phyloP scores from a whole-genome alignment of 2,797 vertebrate species.

The Atherinosoma microstoma region DNA sequence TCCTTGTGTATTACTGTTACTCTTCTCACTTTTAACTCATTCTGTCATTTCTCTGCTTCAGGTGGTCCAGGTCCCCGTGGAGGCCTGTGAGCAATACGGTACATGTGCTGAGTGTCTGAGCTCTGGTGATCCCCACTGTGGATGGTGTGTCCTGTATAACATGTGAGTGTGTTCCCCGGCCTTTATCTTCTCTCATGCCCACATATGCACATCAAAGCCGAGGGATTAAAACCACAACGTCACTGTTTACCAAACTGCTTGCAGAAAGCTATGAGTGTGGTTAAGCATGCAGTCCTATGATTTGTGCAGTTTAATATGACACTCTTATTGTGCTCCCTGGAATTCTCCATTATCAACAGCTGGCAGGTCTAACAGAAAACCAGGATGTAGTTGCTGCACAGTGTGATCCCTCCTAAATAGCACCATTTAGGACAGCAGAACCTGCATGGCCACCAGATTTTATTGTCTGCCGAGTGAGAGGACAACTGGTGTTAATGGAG shows the following conservation, averaged over 20 bases:
- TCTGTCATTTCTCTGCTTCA: slow-evolving; percentile 59
- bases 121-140: slow-evolving; percentile 95
- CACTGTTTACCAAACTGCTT: slow-evolving; percentile 40
- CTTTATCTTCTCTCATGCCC: slow-evolving; percentile 14
- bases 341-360: slow-evolving; percentile 55
- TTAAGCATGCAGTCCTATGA: slow-evolving; percentile 32
- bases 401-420: slow-evolving; percentile 53
- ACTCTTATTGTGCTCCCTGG: slow-evolving; percentile 39
- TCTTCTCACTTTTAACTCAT: slow-evolving; percentile 1
- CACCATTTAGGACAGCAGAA: slow-evolving; percentile 48
- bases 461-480: slow-evolving; percentile 35
- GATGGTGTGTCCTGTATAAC: slow-evolving; percentile 95
- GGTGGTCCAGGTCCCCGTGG: slow-evolving; percentile 92
- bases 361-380: slow-evolving; percentile 41
- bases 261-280: slow-evolving; percentile 32
- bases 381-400: slow-evolving; percentile 47
- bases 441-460: slow-evolving; percentile 41
- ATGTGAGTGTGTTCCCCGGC: slow-evolving; percentile 84
- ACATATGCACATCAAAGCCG: slow-evolving; percentile 3
- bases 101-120: slow-evolving; percentile 92
- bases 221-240: slow-evolving; percentile 52
- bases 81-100: slow-evolving; percentile 91
- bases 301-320: slow-evolving; percentile 39
- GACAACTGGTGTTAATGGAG: slow-evolving; percentile 60
- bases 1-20: background rate